These are phyloP conservation scores for Dicrurus megarhynchus DNA, from an alignment of 2,113 vertebrate species.

Conservation along the genomic window DNA sequence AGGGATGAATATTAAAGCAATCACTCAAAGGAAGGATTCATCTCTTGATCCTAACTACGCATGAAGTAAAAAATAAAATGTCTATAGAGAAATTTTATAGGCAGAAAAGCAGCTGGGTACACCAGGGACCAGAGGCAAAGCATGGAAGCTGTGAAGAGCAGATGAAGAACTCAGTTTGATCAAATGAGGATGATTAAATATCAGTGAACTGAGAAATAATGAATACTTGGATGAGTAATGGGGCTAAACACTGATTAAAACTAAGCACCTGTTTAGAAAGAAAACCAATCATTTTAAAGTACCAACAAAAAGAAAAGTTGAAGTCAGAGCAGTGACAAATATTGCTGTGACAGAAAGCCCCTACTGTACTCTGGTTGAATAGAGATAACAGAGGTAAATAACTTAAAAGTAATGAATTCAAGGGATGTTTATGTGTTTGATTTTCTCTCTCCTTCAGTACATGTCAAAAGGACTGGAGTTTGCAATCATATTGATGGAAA, in stretches of 20 bases:
- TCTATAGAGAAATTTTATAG: not conserved
- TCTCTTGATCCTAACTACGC: not conserved
- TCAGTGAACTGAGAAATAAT: slow-evolving; percentile 28
- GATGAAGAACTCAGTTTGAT: not conserved
- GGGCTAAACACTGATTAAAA: slow-evolving; percentile 22
- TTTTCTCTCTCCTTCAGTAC: not conserved
- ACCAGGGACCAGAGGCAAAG: slow-evolving; percentile 14
- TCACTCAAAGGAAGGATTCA: slow-evolving; percentile 27
- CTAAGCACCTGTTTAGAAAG: not conserved
- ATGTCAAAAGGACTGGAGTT: not conserved
- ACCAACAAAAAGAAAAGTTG: not conserved
- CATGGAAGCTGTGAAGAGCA: slow-evolving; percentile 14
- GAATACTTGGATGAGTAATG: slow-evolving; percentile 15
- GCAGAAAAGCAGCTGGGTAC: not conserved
- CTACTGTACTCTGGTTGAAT: not conserved
- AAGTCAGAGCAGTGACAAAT: slow-evolving; percentile 2
- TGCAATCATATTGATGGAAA: not conserved
- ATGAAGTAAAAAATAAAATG: slow-evolving; percentile 32
- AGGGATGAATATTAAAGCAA: slow-evolving; percentile 45
- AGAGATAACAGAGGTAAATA: slow-evolving; percentile 27
- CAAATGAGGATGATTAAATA: slow-evolving; percentile 1
- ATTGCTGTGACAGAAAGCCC: not conserved
- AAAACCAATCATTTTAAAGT: not conserved
- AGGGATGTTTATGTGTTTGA: not conserved
- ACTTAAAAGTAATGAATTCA: not conserved